Evolutionary conservation across 2,113 vertebrate genomes (phyloP), one percentile per base, ranked within the genome.

Genomic region (Amphilophus citrinellus): DNA sequence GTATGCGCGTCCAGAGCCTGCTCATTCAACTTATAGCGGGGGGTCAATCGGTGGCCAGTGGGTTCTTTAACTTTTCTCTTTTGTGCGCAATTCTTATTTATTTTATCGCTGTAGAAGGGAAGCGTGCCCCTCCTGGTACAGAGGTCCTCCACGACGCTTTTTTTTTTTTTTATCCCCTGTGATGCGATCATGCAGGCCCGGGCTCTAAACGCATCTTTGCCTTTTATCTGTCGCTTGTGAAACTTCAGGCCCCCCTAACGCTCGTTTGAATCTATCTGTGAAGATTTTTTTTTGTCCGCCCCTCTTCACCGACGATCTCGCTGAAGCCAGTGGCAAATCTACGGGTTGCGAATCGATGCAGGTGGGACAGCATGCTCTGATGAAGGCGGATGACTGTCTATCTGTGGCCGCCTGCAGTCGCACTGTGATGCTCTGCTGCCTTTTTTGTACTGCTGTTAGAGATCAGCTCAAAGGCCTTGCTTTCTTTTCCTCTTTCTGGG

Each of bases 291-390:
- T 18, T 7, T n/a, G 2, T 1, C 61, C 27, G 22, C 58, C 27
- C 22, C 37, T 37, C 22, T 57, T 37, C 37, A 8, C 60, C 63
- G 83, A 65, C 83, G 76, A 65, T 87, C 76, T 59, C 17, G 24
- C 79, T 75, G 82, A 66, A 88, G 85, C 84, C 87, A 71, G 87
- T 85, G 82, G 78, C 61, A 53, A 65, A 82, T 82, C 77, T 84
- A 30, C 85, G 86, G 78, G 84, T 80, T 77, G 87, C 44, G 82
- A 77, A 84, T 89, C 82, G 84, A 88, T 94, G 90, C 93, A 84
- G 84, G 87, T 88, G 90, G 93, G 92, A 91, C 88, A 88, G 82
- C 80, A 8, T 13, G 82, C 91, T 84, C 86, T 11, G 85, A 89
- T 87, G 61, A 76, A 81, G 80, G 81, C 71, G 88, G 77, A 61